Percentiles rank a stretch among this genome's conserved stretches.
phyloP scores from a whole-genome alignment of 1,140 invertebrate species.

The Capitella teleta region DNA sequence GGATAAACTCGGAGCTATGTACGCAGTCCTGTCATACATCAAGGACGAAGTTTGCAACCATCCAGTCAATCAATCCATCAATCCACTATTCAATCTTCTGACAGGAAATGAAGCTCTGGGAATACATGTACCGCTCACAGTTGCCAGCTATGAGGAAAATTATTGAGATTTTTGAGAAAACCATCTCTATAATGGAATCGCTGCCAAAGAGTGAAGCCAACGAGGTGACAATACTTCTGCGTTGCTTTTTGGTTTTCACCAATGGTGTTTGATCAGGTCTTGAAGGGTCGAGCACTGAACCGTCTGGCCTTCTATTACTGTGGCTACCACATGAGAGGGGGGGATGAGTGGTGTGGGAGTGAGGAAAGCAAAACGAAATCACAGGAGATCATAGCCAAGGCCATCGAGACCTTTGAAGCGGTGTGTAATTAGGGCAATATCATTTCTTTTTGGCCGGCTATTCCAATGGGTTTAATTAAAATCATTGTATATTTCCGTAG shows the following conservation, averaged over 20 bases:
- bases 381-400: background rate
- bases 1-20: background rate
- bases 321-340: background rate
- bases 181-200: too few relatives aligned
- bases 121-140: slow-evolving; percentile 2
- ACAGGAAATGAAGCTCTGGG: background rate
- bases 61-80: background rate
- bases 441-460: background rate
- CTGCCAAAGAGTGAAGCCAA: too few relatives aligned
- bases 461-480: background rate
- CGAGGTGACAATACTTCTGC: too few relatives aligned
- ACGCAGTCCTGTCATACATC: too few relatives aligned
- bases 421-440: background rate
- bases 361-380: background rate
- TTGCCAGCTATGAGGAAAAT: background rate
- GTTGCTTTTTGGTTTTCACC: background rate
- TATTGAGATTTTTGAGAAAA: background rate
- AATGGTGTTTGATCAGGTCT: background rate
- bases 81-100: background rate
- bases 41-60: background rate
- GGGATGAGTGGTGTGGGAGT: background rate
- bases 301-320: slow-evolving; percentile 1
- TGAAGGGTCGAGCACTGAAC: background rate
- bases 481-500: background rate
- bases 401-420: background rate